Evolutionary conservation across 2,797 vertebrate species (phyloP).

Genomic region (Thunnus albacares): DNA sequence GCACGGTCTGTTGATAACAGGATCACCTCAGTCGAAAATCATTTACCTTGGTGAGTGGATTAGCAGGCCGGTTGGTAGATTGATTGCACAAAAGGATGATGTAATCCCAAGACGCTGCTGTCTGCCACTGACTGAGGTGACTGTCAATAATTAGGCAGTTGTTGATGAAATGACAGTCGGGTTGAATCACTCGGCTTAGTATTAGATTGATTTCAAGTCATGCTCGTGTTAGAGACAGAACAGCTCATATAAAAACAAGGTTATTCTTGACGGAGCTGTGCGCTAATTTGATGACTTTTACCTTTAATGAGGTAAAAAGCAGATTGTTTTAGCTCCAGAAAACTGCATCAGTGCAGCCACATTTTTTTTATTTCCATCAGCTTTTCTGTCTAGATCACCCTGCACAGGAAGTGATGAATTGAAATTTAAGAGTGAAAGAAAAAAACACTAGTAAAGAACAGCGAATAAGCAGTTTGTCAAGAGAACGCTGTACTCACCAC

Average conservation of each 20-base stretch:
- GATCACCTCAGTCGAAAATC: conserved; percentile 10
- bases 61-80: conserved; percentile 10
- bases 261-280: not conserved
- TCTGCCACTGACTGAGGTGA: not conserved
- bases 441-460: not conserved
- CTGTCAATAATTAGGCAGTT: conserved; percentile 28
- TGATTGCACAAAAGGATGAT: conserved; percentile 16
- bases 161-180: conserved; percentile 22
- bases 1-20: conserved; percentile 21
- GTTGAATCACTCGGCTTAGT: conserved; percentile 1
- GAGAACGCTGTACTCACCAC: not conserved
- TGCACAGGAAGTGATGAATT: conserved; percentile 21
- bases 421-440: not conserved
- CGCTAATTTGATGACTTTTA: not conserved
- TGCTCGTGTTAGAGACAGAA: conserved; percentile 4
- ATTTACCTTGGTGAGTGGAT: conserved; percentile 30
- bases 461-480: not conserved
- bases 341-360: not conserved
- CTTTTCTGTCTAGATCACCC: not conserved
- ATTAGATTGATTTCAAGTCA: conserved; percentile 7
- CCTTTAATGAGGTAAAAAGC: not conserved
- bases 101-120: conserved; percentile 22
- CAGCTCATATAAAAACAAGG: not conserved
- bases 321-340: not conserved
- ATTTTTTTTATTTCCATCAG: not conserved